Conservation (phyloP, 2,888 invertebrate genomes). For the Drosophila merina region DNA sequence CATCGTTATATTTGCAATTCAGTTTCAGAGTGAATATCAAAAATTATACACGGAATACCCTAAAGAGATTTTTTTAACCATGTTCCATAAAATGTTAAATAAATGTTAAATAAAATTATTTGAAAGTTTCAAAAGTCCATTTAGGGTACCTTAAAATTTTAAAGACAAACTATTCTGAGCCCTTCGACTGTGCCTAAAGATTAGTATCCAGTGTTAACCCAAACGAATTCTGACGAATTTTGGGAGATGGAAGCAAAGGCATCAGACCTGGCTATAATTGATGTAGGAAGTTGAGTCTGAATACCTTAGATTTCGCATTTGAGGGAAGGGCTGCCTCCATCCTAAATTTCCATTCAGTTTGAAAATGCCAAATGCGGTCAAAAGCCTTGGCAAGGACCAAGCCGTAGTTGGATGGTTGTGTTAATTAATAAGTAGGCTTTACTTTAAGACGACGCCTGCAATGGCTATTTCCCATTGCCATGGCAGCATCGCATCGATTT, state of each 20-base stretch:
- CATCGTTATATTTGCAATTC: too few species aligned
- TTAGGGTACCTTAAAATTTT: too few species aligned
- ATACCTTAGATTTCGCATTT: conserved; percentile 16
- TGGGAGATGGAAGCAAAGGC: conserved; percentile 13
- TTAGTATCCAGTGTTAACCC: background rate
- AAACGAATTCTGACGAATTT: background rate
- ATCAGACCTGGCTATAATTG: conserved; percentile 23
- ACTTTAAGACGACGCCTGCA: conserved; percentile 53
- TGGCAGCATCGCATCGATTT: conserved; percentile 34
- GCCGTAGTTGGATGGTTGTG: conserved; percentile 22
- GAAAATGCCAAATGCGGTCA: conserved; percentile 8
- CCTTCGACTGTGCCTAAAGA: background rate
- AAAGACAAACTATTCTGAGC: too few species aligned
- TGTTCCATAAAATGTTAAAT: too few species aligned
- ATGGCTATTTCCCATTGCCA: conserved; percentile 37
- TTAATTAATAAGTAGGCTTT: conserved; percentile 58
- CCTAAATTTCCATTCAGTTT: background rate
- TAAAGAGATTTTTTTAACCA: too few species aligned
- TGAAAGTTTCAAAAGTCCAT: too few species aligned
- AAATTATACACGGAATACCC: too few species aligned
- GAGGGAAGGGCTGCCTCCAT: background rate
- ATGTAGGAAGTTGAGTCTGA: conserved; percentile 9
- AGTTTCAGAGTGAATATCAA: too few species aligned
- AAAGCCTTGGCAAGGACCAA: conserved; percentile 2
- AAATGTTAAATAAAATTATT: too few species aligned